These are phyloP conservation scores for Porites lutea DNA, from an alignment of 64 coral and sea anemone genomes.

Conservation along the genomic window DNA sequence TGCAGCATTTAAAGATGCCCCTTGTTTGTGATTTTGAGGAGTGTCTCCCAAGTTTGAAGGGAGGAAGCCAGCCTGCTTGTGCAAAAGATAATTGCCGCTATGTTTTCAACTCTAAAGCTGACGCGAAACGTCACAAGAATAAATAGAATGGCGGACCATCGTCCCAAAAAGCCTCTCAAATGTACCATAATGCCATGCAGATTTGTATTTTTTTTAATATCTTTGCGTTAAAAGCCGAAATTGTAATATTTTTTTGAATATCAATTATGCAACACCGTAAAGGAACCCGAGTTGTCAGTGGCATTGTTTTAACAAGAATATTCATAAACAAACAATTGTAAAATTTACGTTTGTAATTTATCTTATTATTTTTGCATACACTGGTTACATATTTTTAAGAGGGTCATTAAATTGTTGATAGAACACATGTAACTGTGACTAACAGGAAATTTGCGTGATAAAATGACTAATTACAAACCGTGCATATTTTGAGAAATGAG, in stretches of 20 bases:
- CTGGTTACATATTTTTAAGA: too few relatives aligned
- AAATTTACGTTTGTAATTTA: too few relatives aligned
- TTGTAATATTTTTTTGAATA: not conserved
- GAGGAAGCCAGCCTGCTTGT: not conserved
- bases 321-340: too few relatives aligned
- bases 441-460: too few relatives aligned
- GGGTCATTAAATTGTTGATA: too few relatives aligned
- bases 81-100: not conserved
- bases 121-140: not conserved
- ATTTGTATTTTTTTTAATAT: not conserved
- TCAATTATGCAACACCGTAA: too few relatives aligned
- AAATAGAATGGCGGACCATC: not conserved
- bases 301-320: too few relatives aligned
- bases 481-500: not conserved
- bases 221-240: not conserved
- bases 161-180: not conserved
- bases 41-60: constrained; percentile 1
- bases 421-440: too few relatives aligned
- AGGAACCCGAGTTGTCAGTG: too few relatives aligned
- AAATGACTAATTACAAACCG: too few relatives aligned
- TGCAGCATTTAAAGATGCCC: not conserved
- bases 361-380: too few relatives aligned
- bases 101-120: not conserved
- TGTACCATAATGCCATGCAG: not conserved
- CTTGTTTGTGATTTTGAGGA: not conserved